Evolutionary conservation across 2,888 invertebrate species (phyloP).

Genomic region (Epiblema foenella): DNA sequence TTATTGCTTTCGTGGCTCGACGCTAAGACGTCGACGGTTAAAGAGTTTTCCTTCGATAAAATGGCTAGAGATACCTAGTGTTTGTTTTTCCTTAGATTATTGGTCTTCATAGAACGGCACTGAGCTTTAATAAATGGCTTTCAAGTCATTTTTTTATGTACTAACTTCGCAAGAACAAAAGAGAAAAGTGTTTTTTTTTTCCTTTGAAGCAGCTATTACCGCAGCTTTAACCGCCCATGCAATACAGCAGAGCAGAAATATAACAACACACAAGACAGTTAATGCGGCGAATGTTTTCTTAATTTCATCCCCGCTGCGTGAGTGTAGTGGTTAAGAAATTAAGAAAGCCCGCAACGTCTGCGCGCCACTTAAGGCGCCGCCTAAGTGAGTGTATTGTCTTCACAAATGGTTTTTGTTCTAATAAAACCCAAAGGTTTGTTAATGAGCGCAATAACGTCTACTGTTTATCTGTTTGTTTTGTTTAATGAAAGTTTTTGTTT

Average conservation of each 20-base stretch:
- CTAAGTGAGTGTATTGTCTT: constrained; percentile 75
- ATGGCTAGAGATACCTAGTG: constrained; percentile 60
- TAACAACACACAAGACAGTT: constrained; percentile 65
- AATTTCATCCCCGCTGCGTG: constrained; percentile 81
- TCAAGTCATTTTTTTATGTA: constrained; percentile 23
- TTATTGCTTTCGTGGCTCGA: constrained; percentile 85
- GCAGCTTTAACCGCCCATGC: constrained; percentile 21
- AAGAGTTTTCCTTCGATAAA: constrained; percentile 81
- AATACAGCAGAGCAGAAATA: constrained; percentile 55
- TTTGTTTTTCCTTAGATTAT: constrained; percentile 62
- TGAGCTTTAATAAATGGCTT: constrained; percentile 26
- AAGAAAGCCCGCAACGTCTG: constrained; percentile 78
- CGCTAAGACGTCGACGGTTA: constrained; percentile 81
- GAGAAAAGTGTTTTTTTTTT: not conserved
- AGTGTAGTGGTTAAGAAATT: constrained; percentile 81
- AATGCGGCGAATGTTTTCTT: constrained; percentile 82
- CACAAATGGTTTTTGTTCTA: constrained; percentile 75
- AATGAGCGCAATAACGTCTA: constrained; percentile 71
- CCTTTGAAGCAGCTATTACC: constrained; percentile 1
- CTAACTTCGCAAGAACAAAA: not conserved
- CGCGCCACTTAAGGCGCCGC: constrained; percentile 73
- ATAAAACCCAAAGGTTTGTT: constrained; percentile 77
- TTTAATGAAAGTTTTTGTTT: constrained; percentile 51
- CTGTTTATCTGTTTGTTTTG: constrained; percentile 55
- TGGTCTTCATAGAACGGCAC: constrained; percentile 36